Conservation (phyloP, 1,140 invertebrate genomes). For the Rhopalosiphum maidis region DNA sequence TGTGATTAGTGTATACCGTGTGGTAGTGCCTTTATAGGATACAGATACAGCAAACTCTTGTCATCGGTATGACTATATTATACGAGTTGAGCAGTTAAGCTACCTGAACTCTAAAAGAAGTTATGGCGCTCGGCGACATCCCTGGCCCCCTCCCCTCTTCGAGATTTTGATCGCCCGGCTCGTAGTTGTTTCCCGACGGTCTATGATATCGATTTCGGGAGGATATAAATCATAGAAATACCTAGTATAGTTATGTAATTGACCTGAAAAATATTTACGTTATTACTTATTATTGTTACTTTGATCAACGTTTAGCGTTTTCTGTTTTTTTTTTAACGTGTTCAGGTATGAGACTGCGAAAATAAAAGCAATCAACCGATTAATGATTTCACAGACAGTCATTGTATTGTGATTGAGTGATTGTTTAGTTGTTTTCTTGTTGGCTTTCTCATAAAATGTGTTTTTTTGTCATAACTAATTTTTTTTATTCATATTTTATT, state of each 20-base stretch:
- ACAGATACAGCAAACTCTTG: neutral
- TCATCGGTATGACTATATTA: neutral
- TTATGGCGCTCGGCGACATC: neutral
- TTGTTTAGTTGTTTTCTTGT: neutral
- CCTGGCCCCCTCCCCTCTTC: too few relatives aligned
- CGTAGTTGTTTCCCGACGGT: neutral
- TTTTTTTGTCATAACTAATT: neutral
- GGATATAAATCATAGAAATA: neutral
- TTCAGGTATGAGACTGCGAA: neutral
- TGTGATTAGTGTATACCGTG: neutral
- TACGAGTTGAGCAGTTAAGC: too few relatives aligned
- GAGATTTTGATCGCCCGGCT: neutral
- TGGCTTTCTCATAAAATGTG: neutral
- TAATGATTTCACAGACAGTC: neutral
- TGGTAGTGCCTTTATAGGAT: neutral
- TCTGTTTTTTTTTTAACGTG: neutral
- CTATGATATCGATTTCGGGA: conserved; percentile 3
- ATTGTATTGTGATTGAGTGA: neutral
- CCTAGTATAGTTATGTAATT: neutral
- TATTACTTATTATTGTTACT: neutral
- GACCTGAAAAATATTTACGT: neutral
- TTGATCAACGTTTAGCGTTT: neutral
- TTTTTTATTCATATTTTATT: neutral
- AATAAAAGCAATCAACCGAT: neutral
- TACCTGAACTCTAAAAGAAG: neutral